Conservation (phyloP, 2,797 vertebrate genomes). For the Gallinago nigripennis region DNA sequence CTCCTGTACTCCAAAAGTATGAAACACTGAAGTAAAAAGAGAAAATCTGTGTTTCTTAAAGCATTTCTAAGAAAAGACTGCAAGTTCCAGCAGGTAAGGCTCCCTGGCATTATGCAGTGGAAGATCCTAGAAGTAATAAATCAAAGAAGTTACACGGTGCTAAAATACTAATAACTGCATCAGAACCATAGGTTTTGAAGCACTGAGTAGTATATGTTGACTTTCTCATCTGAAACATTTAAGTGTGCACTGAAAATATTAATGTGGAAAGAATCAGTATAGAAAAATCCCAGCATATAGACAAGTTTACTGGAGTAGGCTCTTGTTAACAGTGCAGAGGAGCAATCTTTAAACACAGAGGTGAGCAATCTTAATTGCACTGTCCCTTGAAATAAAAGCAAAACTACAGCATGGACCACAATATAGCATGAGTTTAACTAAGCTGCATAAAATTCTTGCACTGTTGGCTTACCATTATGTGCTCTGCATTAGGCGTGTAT, state of each 20-base stretch:
- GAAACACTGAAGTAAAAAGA: neutral
- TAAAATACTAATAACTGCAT: neutral
- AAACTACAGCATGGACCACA: neutral
- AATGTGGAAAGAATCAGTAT: neutral
- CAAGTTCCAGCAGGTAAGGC: neutral
- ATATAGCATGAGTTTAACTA: neutral
- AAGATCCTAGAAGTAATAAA: neutral
- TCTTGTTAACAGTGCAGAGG: neutral
- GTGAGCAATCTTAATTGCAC: neutral
- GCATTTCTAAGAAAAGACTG: neutral
- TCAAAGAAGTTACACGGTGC: neutral
- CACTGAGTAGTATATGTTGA: neutral
- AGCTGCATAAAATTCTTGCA: neutral
- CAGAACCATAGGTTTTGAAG: neutral
- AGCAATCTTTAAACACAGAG: neutral
- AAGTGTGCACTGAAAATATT: neutral
- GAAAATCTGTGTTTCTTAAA: neutral
- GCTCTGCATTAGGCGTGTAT: neutral
- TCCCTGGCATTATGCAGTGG: neutral
- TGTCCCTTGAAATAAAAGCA: neutral
- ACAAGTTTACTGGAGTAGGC: neutral
- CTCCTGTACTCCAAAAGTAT: neutral
- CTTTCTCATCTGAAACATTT: neutral
- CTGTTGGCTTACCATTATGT: neutral
- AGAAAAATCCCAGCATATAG: neutral